Base-by-base conservation (phyloP, 2,888 invertebrate species). In the Disparrhopalites patrizii region DNA sequence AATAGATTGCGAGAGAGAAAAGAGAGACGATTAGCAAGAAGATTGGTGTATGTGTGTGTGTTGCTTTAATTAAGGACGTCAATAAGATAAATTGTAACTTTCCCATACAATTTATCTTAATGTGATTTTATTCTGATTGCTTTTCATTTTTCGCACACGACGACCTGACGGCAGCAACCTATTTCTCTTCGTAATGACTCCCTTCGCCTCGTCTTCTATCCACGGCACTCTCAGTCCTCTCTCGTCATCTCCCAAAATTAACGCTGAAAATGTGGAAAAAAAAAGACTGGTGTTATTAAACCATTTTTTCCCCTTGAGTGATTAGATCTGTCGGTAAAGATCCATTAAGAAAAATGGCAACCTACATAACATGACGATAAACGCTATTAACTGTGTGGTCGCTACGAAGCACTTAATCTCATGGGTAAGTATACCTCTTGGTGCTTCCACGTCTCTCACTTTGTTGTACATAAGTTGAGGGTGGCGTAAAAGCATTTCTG, bases 61-160 rank as follows among this genome's bases (percentile, higher is more conserved):
- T 52, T 52, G 52, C 52, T 28, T 52, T 52, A 52, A 52, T 52
- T 27, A 52, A 52, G 28, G 52, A 18, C 52, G 31, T 58, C 58
- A 58, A 58, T 43, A 58, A 58, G 58, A 58, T 58, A 43, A 58
- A 58, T 58, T 27, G 27, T 27, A 58, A 58, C 58, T 58, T 58
- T 58, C 28, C 36, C 13, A 27, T n/a, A n/a, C 58, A 27, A 58
- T 58, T 58, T 38, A 43, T 58, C 58, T 58, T 58, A 43, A 58
- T 58, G 43, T 58, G 58, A 58, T 58, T 58, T 58, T 43, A 58
- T 58, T 58, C 38, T 58, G 58, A 43, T 58, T 58, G 40, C 43
- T 43, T 58, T 43, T 43, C 38, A 25, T 28, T 27, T 43, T 58
- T 56, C 38, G 56, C 56, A 56, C 36, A 56, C 55, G 52, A 27